Percentiles rank a stretch among this genome's conserved stretches.
phyloP scores from a whole-genome alignment of 2,888 invertebrate species.

The Hypsopygia costalis region DNA sequence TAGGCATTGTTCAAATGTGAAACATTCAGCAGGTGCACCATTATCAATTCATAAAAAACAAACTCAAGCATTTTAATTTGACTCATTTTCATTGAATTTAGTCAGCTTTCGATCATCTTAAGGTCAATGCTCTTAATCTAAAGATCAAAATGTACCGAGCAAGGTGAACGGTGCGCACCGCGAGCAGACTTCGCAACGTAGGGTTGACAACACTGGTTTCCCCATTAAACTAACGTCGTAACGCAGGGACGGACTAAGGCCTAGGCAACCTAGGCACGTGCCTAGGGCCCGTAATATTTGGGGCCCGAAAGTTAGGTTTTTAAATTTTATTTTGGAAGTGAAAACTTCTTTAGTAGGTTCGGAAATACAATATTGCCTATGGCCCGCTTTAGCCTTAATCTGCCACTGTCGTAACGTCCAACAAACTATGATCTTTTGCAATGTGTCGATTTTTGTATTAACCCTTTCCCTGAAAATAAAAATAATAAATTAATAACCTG shows the following conservation, averaged over 20 bases:
- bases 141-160: slow-evolving; percentile 27
- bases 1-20: too few relatives aligned
- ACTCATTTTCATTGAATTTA: background rate
- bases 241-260: too few relatives aligned
- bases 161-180: slow-evolving; percentile 33
- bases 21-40: too few relatives aligned
- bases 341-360: too few relatives aligned
- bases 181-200: slow-evolving; percentile 10
- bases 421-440: slow-evolving; percentile 2
- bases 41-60: background rate
- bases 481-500: too few relatives aligned
- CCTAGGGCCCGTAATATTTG: too few relatives aligned
- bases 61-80: background rate
- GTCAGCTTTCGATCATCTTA: slow-evolving; percentile 15
- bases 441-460: background rate
- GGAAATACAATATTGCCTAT: too few relatives aligned
- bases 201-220: slow-evolving; percentile 13
- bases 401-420: too few relatives aligned
- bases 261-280: too few relatives aligned
- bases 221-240: background rate
- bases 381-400: too few relatives aligned
- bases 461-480: background rate
- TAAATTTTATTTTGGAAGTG: too few relatives aligned
- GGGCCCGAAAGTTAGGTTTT: too few relatives aligned
- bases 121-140: slow-evolving; percentile 21